Percentiles rank a stretch among this genome's conserved stretches.
phyloP scores from a whole-genome alignment of 2,797 vertebrate species.

The Cetoscarus ocellatus region DNA sequence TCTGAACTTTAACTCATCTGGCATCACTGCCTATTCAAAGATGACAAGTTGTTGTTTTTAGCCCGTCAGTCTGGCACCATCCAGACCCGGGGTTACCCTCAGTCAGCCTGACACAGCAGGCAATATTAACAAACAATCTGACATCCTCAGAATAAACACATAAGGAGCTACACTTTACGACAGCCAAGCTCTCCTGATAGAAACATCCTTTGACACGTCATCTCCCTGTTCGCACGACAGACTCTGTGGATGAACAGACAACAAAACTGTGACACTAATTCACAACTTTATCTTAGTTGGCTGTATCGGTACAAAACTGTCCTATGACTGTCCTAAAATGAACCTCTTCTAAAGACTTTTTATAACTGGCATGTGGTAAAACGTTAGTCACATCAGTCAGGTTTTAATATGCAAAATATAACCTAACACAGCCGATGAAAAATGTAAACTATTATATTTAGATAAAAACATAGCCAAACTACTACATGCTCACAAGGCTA shows the following conservation, averaged over 20 bases:
- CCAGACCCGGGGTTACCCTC: constrained; percentile 13
- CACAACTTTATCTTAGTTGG: background rate
- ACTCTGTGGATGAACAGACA: constrained; percentile 27
- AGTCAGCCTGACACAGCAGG: constrained; percentile 20
- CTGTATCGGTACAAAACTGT: no score
- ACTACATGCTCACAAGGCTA: no score
- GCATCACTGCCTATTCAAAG: background rate
- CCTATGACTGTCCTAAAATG: no score
- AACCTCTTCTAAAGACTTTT: no score
- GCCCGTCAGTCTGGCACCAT: constrained; percentile 35
- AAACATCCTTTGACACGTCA: constrained; percentile 27
- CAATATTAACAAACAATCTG: background rate
- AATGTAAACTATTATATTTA: no score
- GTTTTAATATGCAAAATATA: no score
- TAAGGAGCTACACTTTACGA: constrained; percentile 11
- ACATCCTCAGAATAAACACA: constrained; percentile 14
- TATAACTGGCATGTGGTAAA: no score
- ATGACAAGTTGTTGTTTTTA: constrained; percentile 17
- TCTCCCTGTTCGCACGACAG: constrained; percentile 22
- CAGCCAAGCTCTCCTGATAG: constrained; percentile 21
- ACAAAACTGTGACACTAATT: constrained; percentile 13
- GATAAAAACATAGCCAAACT: no score
- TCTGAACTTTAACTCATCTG: background rate
- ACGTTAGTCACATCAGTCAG: no score
- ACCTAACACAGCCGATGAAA: no score